phyloP scores from a whole-genome alignment of 2,888 invertebrate genomes.

The Drosophila lutescens region DNA sequence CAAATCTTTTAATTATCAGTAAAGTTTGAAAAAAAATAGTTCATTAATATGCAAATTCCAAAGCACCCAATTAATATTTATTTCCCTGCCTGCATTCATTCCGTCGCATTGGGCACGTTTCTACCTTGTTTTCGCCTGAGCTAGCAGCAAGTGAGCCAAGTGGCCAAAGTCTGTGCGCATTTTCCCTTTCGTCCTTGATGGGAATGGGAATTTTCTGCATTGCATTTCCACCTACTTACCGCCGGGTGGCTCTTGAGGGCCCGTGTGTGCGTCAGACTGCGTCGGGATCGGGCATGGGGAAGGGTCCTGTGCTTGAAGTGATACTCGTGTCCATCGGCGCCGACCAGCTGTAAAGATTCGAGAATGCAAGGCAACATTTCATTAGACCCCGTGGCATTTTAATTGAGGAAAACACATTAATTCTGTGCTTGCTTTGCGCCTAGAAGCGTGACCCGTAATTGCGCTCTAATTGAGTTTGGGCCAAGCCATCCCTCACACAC shows the following conservation, averaged over 20 bases:
- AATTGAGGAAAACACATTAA: conserved; percentile 73
- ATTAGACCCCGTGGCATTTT: conserved; percentile 52
- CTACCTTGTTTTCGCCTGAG: not conserved
- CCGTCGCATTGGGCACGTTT: conserved; percentile 15
- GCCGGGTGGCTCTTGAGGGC: conserved; percentile 92
- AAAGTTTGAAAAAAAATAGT: no score
- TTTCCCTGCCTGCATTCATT: conserved; percentile 2
- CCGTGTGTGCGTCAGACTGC: conserved; percentile 95
- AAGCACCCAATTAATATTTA: not conserved
- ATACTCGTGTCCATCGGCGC: conserved; percentile 93
- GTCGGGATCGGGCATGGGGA: conserved; percentile 93
- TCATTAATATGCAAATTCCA: not conserved
- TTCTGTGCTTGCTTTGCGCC: conserved; percentile 43
- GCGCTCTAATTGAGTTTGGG: conserved; percentile 68
- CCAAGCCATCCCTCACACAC: conserved; percentile 25
- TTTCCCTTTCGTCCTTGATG: conserved; percentile 6
- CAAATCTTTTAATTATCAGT: no score
- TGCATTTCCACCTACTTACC: conserved; percentile 87
- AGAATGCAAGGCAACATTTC: conserved; percentile 42
- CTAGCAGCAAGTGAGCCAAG: conserved; percentile 17
- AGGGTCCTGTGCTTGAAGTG: conserved; percentile 97
- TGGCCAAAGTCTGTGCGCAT: not conserved
- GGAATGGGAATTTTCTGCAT: conserved; percentile 8
- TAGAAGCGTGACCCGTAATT: conserved; percentile 66
- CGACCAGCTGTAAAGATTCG: conserved; percentile 89